A percentile compares a stretch with the other conserved stretches of the same genome.
Conservation (phyloP, 2,113 vertebrate genomes). For the Trogon melanurus region DNA sequence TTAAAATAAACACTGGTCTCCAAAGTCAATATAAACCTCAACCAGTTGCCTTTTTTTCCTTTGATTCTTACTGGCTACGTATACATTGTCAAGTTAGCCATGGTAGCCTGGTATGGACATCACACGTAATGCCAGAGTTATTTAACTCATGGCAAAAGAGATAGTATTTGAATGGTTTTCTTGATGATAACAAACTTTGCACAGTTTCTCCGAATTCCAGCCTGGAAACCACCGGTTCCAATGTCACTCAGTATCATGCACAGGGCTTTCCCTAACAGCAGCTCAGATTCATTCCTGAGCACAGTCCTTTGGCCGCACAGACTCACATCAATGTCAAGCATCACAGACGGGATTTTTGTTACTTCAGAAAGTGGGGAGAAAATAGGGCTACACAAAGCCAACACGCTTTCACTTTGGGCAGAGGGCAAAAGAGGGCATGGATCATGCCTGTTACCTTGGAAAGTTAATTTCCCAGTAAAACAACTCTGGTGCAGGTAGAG, state of each 20-base stretch:
- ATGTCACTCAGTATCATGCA: accelerated
- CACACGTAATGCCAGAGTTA: neutral
- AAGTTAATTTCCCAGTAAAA: neutral
- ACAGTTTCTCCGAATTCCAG: neutral
- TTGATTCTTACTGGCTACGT: neutral
- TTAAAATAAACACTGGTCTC: neutral
- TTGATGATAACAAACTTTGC: neutral
- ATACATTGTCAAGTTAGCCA: neutral
- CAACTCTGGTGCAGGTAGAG: neutral
- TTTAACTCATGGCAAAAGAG: neutral
- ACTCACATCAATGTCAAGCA: neutral
- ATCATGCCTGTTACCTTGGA: neutral
- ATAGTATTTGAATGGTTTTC: neutral
- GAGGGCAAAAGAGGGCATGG: neutral
- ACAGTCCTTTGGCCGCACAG: neutral
- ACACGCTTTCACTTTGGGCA: neutral
- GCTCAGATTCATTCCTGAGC: neutral
- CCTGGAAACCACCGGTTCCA: neutral
- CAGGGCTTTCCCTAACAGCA: neutral
- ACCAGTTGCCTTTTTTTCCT: neutral
- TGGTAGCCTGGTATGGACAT: accelerated
- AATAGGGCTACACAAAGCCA: neutral
- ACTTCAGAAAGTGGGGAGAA: neutral
- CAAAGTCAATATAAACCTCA: neutral
- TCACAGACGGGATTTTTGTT: neutral